Evolutionary conservation across 2,113 vertebrate genomes (phyloP).

Genomic region (Hippocampus guttulatus): DNA sequence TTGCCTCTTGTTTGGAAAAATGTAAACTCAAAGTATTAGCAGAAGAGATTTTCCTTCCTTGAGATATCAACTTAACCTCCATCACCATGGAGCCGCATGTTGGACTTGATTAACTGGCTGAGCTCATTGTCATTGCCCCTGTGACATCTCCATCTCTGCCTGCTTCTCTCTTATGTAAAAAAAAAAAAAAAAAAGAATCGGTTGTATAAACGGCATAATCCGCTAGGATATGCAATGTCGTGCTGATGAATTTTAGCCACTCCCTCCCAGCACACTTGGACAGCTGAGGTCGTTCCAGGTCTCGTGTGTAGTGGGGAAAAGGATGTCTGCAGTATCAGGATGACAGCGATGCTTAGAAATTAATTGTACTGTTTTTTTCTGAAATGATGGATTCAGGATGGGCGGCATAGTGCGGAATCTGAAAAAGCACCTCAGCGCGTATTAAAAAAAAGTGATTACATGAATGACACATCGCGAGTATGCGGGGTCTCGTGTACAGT

Average conservation of each 20-base stretch:
- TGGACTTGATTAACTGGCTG: conserved; percentile 9
- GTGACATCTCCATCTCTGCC: conserved; percentile 23
- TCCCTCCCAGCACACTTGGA: not conserved
- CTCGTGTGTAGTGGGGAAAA: not conserved
- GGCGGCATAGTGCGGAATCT: no score
- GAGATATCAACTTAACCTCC: conserved; percentile 10
- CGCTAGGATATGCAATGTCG: conserved; percentile 19
- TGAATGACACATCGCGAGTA: no score
- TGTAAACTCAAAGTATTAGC: not conserved
- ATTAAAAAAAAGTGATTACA: not conserved
- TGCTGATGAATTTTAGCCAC: conserved; percentile 43
- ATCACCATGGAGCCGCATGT: not conserved
- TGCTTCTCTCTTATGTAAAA: conserved; percentile 61
- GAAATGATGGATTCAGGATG: no score
- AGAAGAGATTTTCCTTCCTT: conserved; percentile 25
- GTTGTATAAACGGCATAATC: conserved; percentile 68
- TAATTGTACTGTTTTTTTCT: not conserved
- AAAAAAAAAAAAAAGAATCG: conserved; percentile 36
- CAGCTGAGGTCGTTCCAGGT: conserved; percentile 4
- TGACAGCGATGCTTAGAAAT: not conserved
- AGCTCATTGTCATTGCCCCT: conserved; percentile 18
- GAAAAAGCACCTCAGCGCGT: no score
- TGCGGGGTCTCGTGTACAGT: no score
- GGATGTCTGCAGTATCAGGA: not conserved
- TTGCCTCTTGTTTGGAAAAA: not conserved